These are phyloP conservation scores for Taxidea taxus DNA, from an alignment of 2,113 vertebrate genomes.

Conservation along the genomic window DNA sequence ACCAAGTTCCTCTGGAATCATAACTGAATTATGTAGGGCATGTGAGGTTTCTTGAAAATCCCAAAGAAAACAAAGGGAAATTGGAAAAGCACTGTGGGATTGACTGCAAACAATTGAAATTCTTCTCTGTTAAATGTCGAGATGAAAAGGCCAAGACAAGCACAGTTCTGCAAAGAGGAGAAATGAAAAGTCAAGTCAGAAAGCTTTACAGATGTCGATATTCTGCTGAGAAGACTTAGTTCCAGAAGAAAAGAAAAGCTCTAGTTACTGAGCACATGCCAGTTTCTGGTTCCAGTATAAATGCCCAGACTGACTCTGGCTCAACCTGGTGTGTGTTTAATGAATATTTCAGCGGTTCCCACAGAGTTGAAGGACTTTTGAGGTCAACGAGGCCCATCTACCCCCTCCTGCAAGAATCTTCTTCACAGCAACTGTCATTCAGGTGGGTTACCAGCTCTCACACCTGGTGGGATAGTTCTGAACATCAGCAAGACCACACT, in stretches of 20 bases:
- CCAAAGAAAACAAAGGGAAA: slow-evolving; percentile 67
- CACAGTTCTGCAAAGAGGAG: slow-evolving; percentile 35
- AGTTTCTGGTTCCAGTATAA: neutral
- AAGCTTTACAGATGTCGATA: slow-evolving; percentile 49
- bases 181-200: slow-evolving; percentile 59
- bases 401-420: neutral
- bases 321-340: neutral
- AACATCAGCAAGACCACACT: neutral
- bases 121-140: slow-evolving; percentile 68
- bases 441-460: neutral
- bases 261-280: neutral
- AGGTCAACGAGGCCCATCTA: neutral
- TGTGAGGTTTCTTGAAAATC: slow-evolving; percentile 60
- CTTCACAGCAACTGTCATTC: neutral
- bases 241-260: slow-evolving; percentile 52
- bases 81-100: slow-evolving; percentile 62
- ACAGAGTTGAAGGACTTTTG: neutral
- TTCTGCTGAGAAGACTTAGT: slow-evolving; percentile 49
- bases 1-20: slow-evolving; percentile 8
- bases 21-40: slow-evolving; percentile 51
- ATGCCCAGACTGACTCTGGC: neutral
- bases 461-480: neutral
- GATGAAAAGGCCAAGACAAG: slow-evolving; percentile 65
- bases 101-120: slow-evolving; percentile 73
- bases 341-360: slow-evolving; percentile 26